Evolutionary conservation across 2,797 vertebrate genomes (phyloP), one percentile per base, ranked within the genome.

Genomic region (Psittacula derbiana): DNA sequence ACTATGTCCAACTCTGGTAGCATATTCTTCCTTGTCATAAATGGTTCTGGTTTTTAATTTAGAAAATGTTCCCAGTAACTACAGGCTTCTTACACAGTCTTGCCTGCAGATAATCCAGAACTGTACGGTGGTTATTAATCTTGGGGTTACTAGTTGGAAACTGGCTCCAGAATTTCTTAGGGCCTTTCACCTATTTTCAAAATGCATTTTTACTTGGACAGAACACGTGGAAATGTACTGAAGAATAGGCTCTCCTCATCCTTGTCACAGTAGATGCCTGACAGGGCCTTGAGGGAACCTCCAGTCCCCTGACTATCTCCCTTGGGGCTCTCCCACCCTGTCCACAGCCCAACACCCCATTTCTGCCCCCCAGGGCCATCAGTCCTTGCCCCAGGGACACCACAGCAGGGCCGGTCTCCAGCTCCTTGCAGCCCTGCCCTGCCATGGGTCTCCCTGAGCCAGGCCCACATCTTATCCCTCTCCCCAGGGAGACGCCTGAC

Each of bases 221-320:
- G 73, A 78, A 1, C 24, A 40, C 2, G 5, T 53, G 64, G 57
- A 78, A 82, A 58, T 11, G 11, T 16, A 80, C 11, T 8, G 5
- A 72, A 67, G 49, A 71, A 75, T 2, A 6, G 81, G 15, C 33
- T 66, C 43, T 50, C 5, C 20, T 69, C 18, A 52, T 33, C 23
- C 4, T 79, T 24, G 16, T 11, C 9, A 4, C 24, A 28, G 3
- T 4, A 60, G 7, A 33, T 62, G 20, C 31, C 81, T 41, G 20
- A 21, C 4, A 3, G 41, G 6, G 8, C 20, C 6, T 5, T 2
- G 13, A 11, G 12, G 8, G 28, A 33, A 62, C 12, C 3, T 27
- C 30, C 18, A 50, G n/a, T 7, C 2, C 11, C 23, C 11, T 47
- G 36, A 84, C 30, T 38, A 17, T 9, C 4, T 27, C 20, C 4